Evolutionary conservation across 2,113 vertebrate genomes (phyloP).

Genomic region (Mastomys coucha): DNA sequence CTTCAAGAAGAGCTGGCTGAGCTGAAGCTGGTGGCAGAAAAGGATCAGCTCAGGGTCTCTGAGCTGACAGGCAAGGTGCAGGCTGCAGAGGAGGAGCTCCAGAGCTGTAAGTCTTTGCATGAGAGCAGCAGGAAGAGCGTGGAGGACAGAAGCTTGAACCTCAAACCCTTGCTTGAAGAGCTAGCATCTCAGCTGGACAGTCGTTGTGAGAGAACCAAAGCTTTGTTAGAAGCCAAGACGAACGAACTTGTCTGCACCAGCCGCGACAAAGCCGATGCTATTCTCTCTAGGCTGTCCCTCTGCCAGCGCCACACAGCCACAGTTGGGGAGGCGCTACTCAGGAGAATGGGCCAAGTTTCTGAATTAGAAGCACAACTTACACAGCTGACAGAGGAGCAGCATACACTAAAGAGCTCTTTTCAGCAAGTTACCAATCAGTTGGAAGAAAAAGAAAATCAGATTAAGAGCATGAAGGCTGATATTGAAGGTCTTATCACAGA

Average conservation of each 20-base stretch:
- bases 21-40: constrained; percentile 85
- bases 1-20: constrained; percentile 89
- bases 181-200: constrained; percentile 86
- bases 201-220: constrained; percentile 86
- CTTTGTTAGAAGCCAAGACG: constrained; percentile 86
- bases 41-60: constrained; percentile 85
- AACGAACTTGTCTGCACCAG: constrained; percentile 88
- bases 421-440: constrained; percentile 89
- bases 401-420: constrained; percentile 87
- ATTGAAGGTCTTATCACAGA: constrained; percentile 86
- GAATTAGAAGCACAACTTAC: constrained; percentile 91
- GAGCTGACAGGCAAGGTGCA: constrained; percentile 86
- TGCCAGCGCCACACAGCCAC: constrained; percentile 86
- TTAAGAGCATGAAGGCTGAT: constrained; percentile 90
- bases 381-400: constrained; percentile 87
- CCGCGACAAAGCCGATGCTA: constrained; percentile 82
- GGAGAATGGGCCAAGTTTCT: constrained; percentile 85
- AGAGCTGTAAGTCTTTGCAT: constrained; percentile 84
- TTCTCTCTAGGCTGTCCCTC: constrained; percentile 86
- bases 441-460: constrained; percentile 90
- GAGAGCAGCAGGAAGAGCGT: constrained; percentile 88
- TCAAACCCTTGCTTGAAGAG: constrained; percentile 83
- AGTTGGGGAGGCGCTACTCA: constrained; percentile 88
- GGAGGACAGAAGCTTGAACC: constrained; percentile 85
- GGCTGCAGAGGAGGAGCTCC: constrained; percentile 86